Evolutionary conservation across 2,888 invertebrate species (phyloP).

Genomic region (Ornithoptera priamus): DNA sequence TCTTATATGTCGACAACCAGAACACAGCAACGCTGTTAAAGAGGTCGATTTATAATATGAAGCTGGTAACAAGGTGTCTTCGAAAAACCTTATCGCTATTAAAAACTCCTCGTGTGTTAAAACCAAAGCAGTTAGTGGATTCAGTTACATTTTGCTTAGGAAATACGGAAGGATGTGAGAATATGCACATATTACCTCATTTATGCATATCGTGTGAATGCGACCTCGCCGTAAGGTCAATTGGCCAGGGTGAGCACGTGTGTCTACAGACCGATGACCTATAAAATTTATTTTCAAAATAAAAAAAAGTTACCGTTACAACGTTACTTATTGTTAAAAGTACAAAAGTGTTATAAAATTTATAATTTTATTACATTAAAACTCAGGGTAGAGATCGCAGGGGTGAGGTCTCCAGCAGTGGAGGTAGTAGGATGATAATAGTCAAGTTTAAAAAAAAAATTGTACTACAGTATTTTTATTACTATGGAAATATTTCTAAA

Average conservation of each 20-base stretch:
- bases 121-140: not conserved
- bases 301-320: too few relatives aligned
- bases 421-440: too few relatives aligned
- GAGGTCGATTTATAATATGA: too few relatives aligned
- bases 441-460: not conserved
- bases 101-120: too few relatives aligned
- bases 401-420: too few relatives aligned
- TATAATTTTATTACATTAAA: not conserved
- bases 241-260: constrained; percentile 30
- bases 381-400: too few relatives aligned
- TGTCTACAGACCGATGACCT: constrained; percentile 29
- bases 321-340: too few relatives aligned
- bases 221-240: constrained; percentile 30
- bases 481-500: not conserved
- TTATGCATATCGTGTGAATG: constrained; percentile 28
- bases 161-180: constrained; percentile 10
- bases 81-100: too few relatives aligned
- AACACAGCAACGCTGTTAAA: too few relatives aligned
- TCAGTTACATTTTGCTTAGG: not conserved
- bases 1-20: too few relatives aligned
- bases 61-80: too few relatives aligned
- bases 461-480: not conserved
- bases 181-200: constrained; percentile 29
- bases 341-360: not conserved
- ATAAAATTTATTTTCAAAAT: constrained; percentile 16